Percentiles rank a stretch among this genome's conserved stretches.
Conservation (phyloP, 1,140 invertebrate genomes). For the Orchesella cincta region DNA sequence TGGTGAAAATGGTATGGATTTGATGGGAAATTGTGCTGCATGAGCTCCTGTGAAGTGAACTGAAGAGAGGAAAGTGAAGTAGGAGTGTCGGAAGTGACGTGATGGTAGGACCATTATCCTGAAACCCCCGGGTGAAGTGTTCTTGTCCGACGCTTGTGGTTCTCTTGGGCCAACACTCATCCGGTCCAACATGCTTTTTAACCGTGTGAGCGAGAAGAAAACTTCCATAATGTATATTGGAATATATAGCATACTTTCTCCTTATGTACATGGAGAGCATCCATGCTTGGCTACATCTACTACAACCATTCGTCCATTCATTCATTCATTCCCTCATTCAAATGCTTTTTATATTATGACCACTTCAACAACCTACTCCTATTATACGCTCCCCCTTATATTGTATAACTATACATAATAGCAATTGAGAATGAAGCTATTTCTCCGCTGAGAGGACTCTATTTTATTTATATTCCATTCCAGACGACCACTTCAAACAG, state of each 20-base stretch:
- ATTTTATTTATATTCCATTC: slow-evolving; percentile 24
- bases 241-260: background rate
- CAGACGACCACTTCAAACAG: slow-evolving; percentile 24
- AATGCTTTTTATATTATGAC: slow-evolving; percentile 28
- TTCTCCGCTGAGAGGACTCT: slow-evolving; percentile 11
- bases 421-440: slow-evolving; percentile 27
- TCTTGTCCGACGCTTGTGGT: slow-evolving; percentile 36
- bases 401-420: background rate
- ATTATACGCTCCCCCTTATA: background rate
- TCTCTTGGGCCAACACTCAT: slow-evolving; percentile 42
- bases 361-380: background rate
- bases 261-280: background rate
- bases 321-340: slow-evolving; percentile 21
- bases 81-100: slow-evolving; percentile 43
- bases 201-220: slow-evolving; percentile 10
- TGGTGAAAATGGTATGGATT: slow-evolving; percentile 16
- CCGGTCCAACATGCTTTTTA: slow-evolving; percentile 30
- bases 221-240: background rate
- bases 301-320: slow-evolving; percentile 9
- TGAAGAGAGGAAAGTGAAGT: slow-evolving; percentile 20
- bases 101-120: slow-evolving; percentile 38
- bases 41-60: slow-evolving; percentile 14
- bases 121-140: slow-evolving; percentile 33
- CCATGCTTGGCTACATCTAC: background rate
- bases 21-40: slow-evolving; percentile 25